phyloP scores from a whole-genome alignment of 2,797 vertebrate species.

The Eurystomus glaucurus region DNA sequence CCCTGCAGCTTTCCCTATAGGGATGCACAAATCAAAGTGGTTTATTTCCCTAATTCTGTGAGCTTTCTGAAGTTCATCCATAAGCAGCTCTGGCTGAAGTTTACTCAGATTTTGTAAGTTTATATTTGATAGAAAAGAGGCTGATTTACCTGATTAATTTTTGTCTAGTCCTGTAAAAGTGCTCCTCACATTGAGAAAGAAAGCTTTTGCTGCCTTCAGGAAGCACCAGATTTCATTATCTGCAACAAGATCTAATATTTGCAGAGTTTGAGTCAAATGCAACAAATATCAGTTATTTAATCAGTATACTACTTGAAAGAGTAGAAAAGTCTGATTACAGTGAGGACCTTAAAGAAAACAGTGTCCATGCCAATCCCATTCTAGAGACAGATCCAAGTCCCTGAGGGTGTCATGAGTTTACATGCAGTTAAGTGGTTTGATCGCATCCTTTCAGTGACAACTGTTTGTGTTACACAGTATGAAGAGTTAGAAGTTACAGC shows the following conservation, averaged over 20 bases:
- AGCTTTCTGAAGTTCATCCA: not conserved
- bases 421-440: not conserved
- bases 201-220: not conserved
- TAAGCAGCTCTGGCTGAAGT: not conserved
- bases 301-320: not conserved
- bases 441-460: not conserved
- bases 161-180: not conserved
- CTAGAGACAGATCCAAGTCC: not conserved
- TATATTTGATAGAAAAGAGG: not conserved
- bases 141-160: not conserved
- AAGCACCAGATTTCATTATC: not conserved
- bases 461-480: not conserved
- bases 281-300: constrained; percentile 9
- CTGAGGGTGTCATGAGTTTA: not conserved
- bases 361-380: not conserved
- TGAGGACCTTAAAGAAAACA: not conserved
- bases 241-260: not conserved
- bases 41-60: not conserved
- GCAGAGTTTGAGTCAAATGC: not conserved
- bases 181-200: not conserved
- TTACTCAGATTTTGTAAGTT: not conserved
- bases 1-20: not conserved
- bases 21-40: not conserved
- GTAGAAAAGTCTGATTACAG: not conserved
- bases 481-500: not conserved